phyloP scores from a whole-genome alignment of 1,140 invertebrate genomes.

The Caenorhabditis inopinata region DNA sequence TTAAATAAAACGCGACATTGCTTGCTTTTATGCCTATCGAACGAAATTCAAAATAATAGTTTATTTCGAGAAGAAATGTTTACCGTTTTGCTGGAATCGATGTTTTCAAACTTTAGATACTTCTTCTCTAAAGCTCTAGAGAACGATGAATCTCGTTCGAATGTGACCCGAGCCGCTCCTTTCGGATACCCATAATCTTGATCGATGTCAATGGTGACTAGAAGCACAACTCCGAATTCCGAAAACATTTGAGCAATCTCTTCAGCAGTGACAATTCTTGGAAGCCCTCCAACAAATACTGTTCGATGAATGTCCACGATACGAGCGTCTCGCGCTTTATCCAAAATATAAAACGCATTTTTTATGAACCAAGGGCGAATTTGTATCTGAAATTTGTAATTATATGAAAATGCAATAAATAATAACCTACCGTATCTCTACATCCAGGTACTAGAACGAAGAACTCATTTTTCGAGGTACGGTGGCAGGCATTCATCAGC shows the following conservation, averaged over 20 bases:
- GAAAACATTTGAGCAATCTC: background rate
- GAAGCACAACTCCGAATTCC: background rate
- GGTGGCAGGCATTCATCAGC: background rate
- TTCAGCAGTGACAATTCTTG: background rate
- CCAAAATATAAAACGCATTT: background rate
- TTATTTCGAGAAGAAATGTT: too few species aligned
- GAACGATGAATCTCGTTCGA: background rate
- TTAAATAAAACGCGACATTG: too few species aligned
- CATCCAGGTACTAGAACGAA: background rate
- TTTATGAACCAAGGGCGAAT: conserved; percentile 7
- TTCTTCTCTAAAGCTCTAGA: background rate
- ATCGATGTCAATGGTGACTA: conserved; percentile 9
- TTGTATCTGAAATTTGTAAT: background rate
- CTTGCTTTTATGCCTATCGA: background rate
- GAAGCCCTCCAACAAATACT: background rate
- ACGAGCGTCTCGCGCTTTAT: background rate
- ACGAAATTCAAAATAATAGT: too few species aligned
- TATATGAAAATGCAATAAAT: too few species aligned
- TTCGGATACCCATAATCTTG: conserved; percentile 7
- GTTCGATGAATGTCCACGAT: background rate
- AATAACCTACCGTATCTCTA: background rate
- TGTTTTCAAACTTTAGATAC: background rate
- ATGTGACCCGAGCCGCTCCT: background rate
- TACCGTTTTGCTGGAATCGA: conserved; percentile 17
- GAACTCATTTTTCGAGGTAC: background rate